Evolutionary conservation across 30 jellyfish, hydroid and myxozoan species (phyloP), one percentile per base, ranked within the genome.

Genomic region (Morbakka virulenta): DNA sequence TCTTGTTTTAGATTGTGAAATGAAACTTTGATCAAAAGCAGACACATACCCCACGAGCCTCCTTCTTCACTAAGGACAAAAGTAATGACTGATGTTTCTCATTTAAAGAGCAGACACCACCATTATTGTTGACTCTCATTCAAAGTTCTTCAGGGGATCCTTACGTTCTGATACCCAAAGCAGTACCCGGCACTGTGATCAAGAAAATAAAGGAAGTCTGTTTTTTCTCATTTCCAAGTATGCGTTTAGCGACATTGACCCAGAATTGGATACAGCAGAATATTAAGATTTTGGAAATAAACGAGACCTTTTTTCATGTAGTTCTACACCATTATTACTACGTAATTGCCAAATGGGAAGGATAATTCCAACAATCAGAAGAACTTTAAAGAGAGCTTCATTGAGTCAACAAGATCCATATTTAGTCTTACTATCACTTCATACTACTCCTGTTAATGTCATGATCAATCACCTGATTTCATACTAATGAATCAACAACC

Each of bases 31-130:
- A 62, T 64, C 83, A 62, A 62, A n/a, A 13, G 12, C 81, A 77
- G 63, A 33, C 83, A 22, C 29, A 31, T 77, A 64, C 62, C 82
- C 30, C 88, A 29, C 32, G 72, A 77, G 20, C 62, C 64, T 62
- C 88, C 88, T 24, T 61, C 57, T 17, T 32, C 57, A 25, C 81
- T 81, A 17, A 61, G 88, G 88, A 32, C 35, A 33, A 77, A 77
- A 63, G 84, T 77, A 29, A 78, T 52, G 25, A 73, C 85, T 73
- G 85, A 73, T 57, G 28, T 50, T 52, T 73, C 47, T 24, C 77
- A 50, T 26, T 6, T 48, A 24, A 22, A 73, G 77, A 28, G 32
- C 28, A 73, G 51, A 47, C 32, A 50, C 27, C 51, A 73, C 50
- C 50, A 50, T 73, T n/a, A 52, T 52, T 24, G 85, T 29, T 41